Percentiles rank a stretch among this genome's conserved stretches.
These are phyloP conservation scores for Apocheima hispidaria DNA, from an alignment of 2,888 invertebrate species.

Conservation along the genomic window DNA sequence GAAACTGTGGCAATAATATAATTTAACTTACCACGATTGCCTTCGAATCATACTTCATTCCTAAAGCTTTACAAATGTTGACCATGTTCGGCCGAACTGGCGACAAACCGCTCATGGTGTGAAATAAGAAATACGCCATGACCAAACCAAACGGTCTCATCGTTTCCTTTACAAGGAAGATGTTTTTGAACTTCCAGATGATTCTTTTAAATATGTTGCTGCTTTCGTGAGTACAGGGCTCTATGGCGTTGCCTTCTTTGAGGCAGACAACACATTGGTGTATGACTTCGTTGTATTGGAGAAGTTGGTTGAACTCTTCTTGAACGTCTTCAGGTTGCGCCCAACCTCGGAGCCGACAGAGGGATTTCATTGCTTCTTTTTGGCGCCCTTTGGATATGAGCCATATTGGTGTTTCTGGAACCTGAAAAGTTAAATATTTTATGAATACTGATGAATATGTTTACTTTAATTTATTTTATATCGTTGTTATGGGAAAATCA, in stretches of 20 bases:
- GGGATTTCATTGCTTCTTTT: conserved; percentile 81
- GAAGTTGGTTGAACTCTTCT: conserved; percentile 79
- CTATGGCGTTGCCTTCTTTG: conserved; percentile 58
- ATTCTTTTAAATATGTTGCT: conserved; percentile 59
- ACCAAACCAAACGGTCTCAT: conserved; percentile 82
- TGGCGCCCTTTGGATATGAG: conserved; percentile 84
- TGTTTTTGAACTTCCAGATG: conserved; percentile 62
- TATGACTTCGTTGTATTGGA: conserved; percentile 73
- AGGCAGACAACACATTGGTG: conserved; percentile 69
- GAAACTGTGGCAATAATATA: neutral
- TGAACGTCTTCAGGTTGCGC: conserved; percentile 79
- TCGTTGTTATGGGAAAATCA: too few relatives aligned
- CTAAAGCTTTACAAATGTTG: conserved; percentile 80
- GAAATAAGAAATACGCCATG: conserved; percentile 83
- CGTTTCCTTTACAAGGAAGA: conserved; percentile 82
- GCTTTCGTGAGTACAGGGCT: conserved; percentile 64
- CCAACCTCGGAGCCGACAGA: conserved; percentile 87
- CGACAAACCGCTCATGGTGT: conserved; percentile 79
- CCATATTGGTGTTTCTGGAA: conserved; percentile 87
- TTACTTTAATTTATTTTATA: too few relatives aligned
- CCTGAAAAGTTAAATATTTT: conserved; percentile 60
- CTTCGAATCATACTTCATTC: conserved; percentile 78
- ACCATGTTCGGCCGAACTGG: conserved; percentile 86
- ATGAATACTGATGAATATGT: too few relatives aligned
- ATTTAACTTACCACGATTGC: conserved; percentile 76